These are phyloP conservation scores for Lepetodrilus schrolli DNA, from an alignment of 2,888 invertebrate genomes.

Conservation along the genomic window DNA sequence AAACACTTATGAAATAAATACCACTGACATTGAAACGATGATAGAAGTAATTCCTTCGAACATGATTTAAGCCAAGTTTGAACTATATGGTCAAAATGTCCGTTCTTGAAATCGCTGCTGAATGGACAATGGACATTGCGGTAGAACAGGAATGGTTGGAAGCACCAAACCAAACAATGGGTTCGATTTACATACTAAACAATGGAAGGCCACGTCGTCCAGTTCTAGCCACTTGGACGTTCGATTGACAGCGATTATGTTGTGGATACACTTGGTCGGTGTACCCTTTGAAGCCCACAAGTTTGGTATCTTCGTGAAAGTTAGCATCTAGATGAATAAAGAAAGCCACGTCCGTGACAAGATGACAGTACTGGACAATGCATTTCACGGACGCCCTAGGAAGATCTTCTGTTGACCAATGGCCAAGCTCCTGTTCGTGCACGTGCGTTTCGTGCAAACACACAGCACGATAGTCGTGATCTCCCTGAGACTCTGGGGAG, in stretches of 20 bases:
- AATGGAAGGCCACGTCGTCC: neutral
- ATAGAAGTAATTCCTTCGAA: no score
- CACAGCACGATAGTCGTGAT: slow-evolving; percentile 1
- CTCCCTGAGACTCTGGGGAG: neutral
- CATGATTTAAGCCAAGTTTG: no score
- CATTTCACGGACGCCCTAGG: neutral
- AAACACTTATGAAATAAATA: no score
- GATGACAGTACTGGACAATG: neutral
- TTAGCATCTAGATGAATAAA: slow-evolving; percentile 17
- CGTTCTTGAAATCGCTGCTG: no score
- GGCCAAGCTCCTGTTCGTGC: neutral
- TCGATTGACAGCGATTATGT: slow-evolving; percentile 17
- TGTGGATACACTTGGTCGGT: neutral
- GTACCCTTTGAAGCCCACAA: neutral
- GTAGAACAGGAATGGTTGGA: no score
- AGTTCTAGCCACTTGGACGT: neutral
- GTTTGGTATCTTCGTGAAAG: neutral
- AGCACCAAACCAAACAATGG: neutral
- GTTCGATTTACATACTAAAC: neutral
- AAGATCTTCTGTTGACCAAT: neutral
- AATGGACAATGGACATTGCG: no score
- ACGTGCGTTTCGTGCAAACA: neutral
- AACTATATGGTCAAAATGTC: no score
- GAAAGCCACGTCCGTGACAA: neutral
- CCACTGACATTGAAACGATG: no score